Evolutionary conservation across 2,888 invertebrate species (phyloP), one percentile per base, ranked within the genome.

Genomic region (Athalia rosae): DNA sequence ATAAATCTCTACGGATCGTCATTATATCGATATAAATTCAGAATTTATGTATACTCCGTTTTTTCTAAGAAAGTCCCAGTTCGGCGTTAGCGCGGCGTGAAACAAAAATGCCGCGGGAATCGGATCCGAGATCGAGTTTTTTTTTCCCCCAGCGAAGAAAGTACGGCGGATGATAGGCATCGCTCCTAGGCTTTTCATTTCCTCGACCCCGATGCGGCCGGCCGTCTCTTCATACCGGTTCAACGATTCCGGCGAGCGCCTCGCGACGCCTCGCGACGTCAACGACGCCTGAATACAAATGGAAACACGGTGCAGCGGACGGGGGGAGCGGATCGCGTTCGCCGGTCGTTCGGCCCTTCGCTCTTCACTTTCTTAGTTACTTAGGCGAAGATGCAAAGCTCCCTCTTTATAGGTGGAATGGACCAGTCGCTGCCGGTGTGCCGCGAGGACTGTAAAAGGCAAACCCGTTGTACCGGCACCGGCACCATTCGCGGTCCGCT

Each of bases 381-480:
- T 58, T 71, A 61, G 74, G 61, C 74, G 62, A 74, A 62, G 74
- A 74, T 74, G 74, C 74, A 74, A 74, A 74, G 50, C n/a, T 74
- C 74, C 62, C n/a, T n/a, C n/a, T 61, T 9, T 58, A 43, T 28
- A 56, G 59, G 74, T 61, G 74, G 74, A 74, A 74, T 62, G 74
- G 74, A 74, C 74, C 74, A 59, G 74, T 74, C 74, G 74, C 86
- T 83, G 85, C 85, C 28, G 28, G 28, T 28, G 28, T 28, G 28
- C 28, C 28, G 83, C 84, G 83, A 84, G 85, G 84, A 81, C 85
- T 86, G 85, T 87, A 87, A 81, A 81, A 80, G 79, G 81, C 77
- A 82, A 82, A 81, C 81, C 78, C 79, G 80, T 83, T 82, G 82
- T 81, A 82, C 81, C 76, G 53, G 64, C 76, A 63, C 76, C 80